Conservation (phyloP, 1,140 invertebrate genomes). For the Anagrus nilaparvatae region DNA sequence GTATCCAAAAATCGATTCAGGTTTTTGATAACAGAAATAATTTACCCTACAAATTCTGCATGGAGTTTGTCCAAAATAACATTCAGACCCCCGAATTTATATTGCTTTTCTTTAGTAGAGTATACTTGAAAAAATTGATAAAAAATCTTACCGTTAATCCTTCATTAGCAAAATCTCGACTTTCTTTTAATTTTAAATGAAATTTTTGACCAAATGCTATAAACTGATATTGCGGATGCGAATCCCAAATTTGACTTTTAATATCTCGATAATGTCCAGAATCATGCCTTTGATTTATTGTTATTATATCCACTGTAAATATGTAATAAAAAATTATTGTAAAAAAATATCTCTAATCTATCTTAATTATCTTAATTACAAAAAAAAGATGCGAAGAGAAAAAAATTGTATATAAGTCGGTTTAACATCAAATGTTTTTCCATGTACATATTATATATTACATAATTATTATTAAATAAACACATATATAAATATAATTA, state of each 20-base stretch:
- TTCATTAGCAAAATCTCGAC: constrained; percentile 46
- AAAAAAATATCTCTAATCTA: neutral
- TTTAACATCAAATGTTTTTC: too few relatives aligned
- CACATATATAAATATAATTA: too few relatives aligned
- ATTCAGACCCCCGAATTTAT: too few relatives aligned
- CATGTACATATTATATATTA: too few relatives aligned
- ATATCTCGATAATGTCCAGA: constrained; percentile 54
- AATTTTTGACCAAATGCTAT: constrained; percentile 50
- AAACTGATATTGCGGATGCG: constrained; percentile 60
- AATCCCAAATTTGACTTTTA: constrained; percentile 56
- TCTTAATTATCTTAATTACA: neutral
- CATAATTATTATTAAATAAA: too few relatives aligned
- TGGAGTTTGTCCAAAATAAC: too few relatives aligned
- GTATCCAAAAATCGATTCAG: too few relatives aligned
- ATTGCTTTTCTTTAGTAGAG: too few relatives aligned
- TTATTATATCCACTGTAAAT: constrained; percentile 19
- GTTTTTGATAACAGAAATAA: constrained; percentile 10
- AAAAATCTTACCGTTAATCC: constrained; percentile 39
- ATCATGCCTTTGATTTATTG: constrained; percentile 36
- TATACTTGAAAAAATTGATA: neutral
- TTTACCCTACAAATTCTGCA: neutral
- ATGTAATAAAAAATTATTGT: neutral
- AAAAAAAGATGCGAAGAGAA: neutral
- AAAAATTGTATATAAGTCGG: too few relatives aligned
- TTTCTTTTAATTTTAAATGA: constrained; percentile 46